Conservation (phyloP, 53 echinoderm and acorn worm species). For the Zoroaster sp. region DNA sequence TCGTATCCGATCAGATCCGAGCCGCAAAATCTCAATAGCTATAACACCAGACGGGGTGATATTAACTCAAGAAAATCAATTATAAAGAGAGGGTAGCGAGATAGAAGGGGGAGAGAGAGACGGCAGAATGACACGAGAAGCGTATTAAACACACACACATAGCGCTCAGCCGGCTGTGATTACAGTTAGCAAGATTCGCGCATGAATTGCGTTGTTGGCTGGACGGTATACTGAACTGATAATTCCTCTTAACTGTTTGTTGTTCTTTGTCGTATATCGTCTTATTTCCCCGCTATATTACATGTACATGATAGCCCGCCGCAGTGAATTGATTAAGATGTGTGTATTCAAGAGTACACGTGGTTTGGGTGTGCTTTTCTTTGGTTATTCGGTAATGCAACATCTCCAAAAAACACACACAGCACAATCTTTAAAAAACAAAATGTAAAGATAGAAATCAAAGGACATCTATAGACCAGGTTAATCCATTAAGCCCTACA, state of each 20-base stretch:
- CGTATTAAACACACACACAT: not conserved
- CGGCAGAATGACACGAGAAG: not conserved
- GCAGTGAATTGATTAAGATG: not conserved
- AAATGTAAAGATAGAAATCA: no score
- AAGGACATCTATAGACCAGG: no score
- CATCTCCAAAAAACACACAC: no score
- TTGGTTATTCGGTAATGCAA: no score
- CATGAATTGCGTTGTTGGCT: not conserved
- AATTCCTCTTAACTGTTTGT: constrained; percentile 3
- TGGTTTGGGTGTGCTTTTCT: not conserved
- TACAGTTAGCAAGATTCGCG: not conserved
- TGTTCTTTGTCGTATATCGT: not conserved
- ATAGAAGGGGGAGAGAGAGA: not conserved
- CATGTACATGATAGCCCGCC: not conserved
- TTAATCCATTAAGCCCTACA: no score
- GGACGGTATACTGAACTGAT: not conserved
- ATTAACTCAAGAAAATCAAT: constrained; percentile 58
- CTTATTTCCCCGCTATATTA: not conserved
- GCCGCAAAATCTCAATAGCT: constrained; percentile 47
- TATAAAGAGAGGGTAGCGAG: not conserved
- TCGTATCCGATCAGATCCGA: constrained; percentile 43
- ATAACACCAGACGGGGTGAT: constrained; percentile 44
- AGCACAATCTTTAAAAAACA: no score
- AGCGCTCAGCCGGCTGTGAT: not conserved
- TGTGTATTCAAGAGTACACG: not conserved